Evolutionary conservation across 1,140 invertebrate species (phyloP).

Genomic region (Nasonia vitripennis): DNA sequence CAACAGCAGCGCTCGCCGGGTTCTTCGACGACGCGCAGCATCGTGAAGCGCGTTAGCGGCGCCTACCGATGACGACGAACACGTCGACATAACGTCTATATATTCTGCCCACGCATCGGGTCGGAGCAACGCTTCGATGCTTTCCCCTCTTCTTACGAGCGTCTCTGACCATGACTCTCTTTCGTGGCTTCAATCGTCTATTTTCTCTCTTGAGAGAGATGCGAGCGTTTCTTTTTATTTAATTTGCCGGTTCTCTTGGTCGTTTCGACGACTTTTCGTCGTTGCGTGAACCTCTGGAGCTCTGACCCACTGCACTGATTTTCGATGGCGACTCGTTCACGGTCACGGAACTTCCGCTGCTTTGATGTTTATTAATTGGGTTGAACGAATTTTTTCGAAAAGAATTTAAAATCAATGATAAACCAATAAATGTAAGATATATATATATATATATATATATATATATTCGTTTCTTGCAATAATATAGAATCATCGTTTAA

Average conservation of each 20-base stretch:
- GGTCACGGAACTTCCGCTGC: neutral
- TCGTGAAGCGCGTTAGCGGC: neutral
- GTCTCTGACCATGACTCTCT: neutral
- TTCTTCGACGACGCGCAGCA: conserved; percentile 35
- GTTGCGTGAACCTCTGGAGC: neutral
- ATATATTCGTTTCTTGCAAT: no score
- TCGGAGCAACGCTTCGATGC: neutral
- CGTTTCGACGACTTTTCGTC: neutral
- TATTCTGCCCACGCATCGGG: no score
- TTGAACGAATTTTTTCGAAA: neutral
- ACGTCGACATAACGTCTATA: neutral
- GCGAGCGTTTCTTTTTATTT: neutral
- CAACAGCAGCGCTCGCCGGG: conserved; percentile 43
- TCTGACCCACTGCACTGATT: conserved; percentile 6
- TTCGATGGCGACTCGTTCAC: neutral
- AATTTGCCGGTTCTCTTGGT: neutral
- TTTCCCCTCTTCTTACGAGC: no score
- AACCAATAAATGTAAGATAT: no score
- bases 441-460: no score
- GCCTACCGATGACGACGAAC: conserved; percentile 66
- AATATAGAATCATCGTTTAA: no score
- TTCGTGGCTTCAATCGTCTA: neutral
- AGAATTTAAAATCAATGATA: no score
- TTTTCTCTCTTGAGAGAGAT: neutral
- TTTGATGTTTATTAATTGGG: neutral